Evolutionary conservation across 2,888 invertebrate genomes (phyloP).

Genomic region (Sphaerophoria rueppellii): DNA sequence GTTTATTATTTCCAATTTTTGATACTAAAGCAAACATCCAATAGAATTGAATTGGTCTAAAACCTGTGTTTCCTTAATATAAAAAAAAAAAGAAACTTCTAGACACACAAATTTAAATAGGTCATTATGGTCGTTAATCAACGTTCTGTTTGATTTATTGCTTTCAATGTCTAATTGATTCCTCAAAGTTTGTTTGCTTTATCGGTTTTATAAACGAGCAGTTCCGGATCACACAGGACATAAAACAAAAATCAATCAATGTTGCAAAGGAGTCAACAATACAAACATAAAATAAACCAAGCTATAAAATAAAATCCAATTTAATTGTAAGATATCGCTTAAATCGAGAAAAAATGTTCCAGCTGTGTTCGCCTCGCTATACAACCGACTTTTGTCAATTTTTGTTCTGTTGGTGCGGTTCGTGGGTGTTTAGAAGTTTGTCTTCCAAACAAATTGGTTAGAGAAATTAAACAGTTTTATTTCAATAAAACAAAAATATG

Average conservation of each 20-base stretch:
- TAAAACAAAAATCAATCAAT: background rate
- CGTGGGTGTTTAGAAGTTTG: background rate
- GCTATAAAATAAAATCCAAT: background rate
- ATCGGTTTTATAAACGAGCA: no score
- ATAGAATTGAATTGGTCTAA: no score
- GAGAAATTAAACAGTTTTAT: background rate
- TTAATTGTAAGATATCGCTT: no score
- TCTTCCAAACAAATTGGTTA: background rate
- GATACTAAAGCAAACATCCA: no score
- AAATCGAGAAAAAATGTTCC: conserved; percentile 1
- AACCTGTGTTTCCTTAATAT: no score
- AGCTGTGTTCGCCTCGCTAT: no score
- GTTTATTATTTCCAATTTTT: no score
- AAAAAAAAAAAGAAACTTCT: background rate
- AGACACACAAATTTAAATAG: background rate
- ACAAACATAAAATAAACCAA: background rate
- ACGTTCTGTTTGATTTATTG: conserved; percentile 16
- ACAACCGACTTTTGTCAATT: background rate
- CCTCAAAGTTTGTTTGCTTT: background rate
- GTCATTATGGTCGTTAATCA: background rate
- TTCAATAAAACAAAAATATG: no score
- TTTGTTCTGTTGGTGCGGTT: background rate
- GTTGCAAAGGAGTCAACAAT: no score
- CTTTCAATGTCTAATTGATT: background rate
- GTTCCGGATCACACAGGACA: background rate